phyloP scores from a whole-genome alignment of 2,797 vertebrate genomes.

The Artibeus jamaicensis region DNA sequence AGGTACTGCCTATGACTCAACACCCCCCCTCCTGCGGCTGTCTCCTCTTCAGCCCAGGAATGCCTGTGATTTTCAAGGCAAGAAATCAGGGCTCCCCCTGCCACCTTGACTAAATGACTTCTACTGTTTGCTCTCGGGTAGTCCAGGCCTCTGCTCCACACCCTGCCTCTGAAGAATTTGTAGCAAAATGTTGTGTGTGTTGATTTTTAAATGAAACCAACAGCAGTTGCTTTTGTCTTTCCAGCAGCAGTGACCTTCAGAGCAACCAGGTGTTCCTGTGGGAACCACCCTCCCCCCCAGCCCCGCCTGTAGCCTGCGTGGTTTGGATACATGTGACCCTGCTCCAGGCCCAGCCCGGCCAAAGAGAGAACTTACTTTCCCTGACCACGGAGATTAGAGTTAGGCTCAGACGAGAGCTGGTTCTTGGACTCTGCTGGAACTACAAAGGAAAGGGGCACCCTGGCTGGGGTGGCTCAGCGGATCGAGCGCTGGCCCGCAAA shows the following conservation, averaged over 20 bases:
- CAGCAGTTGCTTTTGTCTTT: neutral
- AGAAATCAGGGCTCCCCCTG: neutral
- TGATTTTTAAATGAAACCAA: neutral
- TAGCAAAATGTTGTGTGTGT: neutral
- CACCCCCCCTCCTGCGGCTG: neutral
- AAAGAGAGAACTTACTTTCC: neutral
- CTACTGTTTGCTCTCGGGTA: neutral
- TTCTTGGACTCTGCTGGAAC: neutral
- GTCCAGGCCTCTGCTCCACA: neutral
- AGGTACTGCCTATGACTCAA: neutral
- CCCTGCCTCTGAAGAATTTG: neutral
- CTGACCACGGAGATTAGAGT: neutral
- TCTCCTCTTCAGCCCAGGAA: neutral
- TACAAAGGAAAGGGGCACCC: neutral
- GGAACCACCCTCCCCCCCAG: neutral
- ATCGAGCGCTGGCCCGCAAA: too few relatives aligned
- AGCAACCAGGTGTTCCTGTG: neutral
- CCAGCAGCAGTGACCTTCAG: neutral
- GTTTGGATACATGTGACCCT: neutral
- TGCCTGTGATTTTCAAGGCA: neutral
- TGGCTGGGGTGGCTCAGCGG: too few relatives aligned
- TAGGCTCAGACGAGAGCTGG: neutral
- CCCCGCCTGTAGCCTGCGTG: neutral
- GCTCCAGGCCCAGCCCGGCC: neutral
- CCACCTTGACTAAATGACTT: neutral